phyloP scores from a whole-genome alignment of 2,888 invertebrate genomes.

The Epistrophe grossulariae region DNA sequence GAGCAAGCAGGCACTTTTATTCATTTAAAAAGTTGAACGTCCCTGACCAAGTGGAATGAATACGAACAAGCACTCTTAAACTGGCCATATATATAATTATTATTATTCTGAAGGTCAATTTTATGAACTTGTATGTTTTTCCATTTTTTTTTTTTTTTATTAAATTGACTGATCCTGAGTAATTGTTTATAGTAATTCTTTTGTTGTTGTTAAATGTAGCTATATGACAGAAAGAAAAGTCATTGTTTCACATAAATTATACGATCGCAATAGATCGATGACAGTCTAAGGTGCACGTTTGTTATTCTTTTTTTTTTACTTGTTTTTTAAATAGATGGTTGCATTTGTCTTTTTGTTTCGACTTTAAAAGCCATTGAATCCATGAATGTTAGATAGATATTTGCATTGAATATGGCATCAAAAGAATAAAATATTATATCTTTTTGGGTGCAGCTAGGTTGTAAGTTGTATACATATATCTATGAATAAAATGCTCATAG shows the following conservation, averaged over 20 bases:
- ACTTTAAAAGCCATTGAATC: not conserved
- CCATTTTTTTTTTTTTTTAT: not conserved
- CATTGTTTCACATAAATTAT: constrained; percentile 38
- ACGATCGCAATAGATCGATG: constrained; percentile 40
- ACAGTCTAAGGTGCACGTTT: constrained; percentile 28
- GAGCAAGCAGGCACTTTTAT: constrained; percentile 10
- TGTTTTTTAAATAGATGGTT: constrained; percentile 21
- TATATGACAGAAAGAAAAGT: constrained; percentile 12
- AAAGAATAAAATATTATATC: constrained; percentile 9
- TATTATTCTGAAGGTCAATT: constrained; percentile 42
- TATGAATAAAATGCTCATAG: constrained; percentile 6
- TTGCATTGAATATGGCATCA: constrained; percentile 39
- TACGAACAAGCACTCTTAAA: constrained; percentile 1
- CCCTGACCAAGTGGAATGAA: constrained; percentile 58
- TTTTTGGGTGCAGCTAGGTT: constrained; percentile 54
- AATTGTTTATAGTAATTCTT: constrained; percentile 36
- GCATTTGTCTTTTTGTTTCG: constrained; percentile 15
- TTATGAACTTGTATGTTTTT: constrained; percentile 2
- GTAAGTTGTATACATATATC: not conserved
- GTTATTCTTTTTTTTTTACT: not conserved
- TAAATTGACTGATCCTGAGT: constrained; percentile 24
- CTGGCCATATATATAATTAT: constrained; percentile 8
- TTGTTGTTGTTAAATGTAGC: constrained; percentile 21
- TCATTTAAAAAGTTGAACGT: constrained; percentile 34
- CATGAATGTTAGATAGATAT: constrained; percentile 34